These are phyloP conservation scores for Hippocampus comes DNA, from an alignment of 2,113 vertebrate species.

Conservation along the genomic window DNA sequence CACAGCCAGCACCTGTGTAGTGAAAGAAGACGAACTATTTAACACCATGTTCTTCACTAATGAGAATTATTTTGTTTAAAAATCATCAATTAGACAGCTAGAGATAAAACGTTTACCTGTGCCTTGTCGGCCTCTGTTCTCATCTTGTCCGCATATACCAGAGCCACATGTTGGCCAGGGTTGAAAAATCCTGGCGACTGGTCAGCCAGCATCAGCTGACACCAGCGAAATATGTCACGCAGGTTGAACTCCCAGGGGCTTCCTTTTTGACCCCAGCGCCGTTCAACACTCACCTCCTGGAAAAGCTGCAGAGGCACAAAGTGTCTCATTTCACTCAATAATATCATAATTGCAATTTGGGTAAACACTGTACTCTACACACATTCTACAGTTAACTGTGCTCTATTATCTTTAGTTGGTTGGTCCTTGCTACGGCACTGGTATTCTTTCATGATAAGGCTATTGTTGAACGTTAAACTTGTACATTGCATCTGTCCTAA, in stretches of 20 bases:
- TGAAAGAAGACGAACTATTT: background rate
- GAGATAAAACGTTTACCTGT: constrained; percentile 68
- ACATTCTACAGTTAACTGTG: too few species aligned
- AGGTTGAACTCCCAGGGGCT: constrained; percentile 98
- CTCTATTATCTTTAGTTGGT: too few species aligned
- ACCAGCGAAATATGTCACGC: constrained; percentile 96
- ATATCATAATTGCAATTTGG: background rate
- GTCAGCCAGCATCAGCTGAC: constrained; percentile 93
- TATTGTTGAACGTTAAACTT: too few species aligned
- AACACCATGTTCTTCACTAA: background rate
- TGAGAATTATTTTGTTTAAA: background rate
- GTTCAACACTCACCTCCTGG: constrained; percentile 82
- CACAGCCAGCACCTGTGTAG: constrained; percentile 77
- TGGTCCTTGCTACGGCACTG: too few species aligned
- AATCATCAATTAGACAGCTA: too few species aligned
- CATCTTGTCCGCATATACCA: constrained; percentile 93
- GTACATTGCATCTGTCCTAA: too few species aligned
- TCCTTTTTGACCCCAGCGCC: constrained; percentile 91
- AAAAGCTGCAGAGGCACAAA: constrained; percentile 73
- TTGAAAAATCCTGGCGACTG: constrained; percentile 87
- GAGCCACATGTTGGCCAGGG: constrained; percentile 87
- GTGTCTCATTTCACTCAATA: background rate
- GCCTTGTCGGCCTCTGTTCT: constrained; percentile 83
- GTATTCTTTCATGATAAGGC: too few species aligned
- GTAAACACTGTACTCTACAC: too few species aligned